These are phyloP conservation scores for Phataginus tetradactyla DNA, from an alignment of 2,797 vertebrate genomes.

Conservation along the genomic window DNA sequence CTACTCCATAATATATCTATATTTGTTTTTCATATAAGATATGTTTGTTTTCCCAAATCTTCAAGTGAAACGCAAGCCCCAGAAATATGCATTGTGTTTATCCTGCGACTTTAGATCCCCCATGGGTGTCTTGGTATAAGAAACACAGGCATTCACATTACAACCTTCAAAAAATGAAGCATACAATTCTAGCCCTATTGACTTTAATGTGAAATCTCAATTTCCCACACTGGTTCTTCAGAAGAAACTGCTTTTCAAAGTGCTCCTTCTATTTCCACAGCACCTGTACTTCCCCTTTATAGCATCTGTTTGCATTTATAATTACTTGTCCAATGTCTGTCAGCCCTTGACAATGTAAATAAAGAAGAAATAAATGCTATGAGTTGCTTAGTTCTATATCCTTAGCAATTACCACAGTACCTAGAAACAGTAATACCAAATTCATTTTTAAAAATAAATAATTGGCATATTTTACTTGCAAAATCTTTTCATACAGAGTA, in stretches of 20 bases:
- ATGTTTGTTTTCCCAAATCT: conserved; percentile 77
- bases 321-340: background rate
- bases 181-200: conserved; percentile 14
- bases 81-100: conserved; percentile 65
- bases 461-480: background rate
- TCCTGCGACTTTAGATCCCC: conserved; percentile 28
- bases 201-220: conserved; percentile 72
- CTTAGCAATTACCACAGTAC: background rate
- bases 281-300: background rate
- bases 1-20: conserved; percentile 59
- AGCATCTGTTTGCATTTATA: background rate
- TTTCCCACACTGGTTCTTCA: conserved; percentile 61
- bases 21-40: conserved; percentile 77
- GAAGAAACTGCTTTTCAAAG: conserved; percentile 21
- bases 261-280: background rate
- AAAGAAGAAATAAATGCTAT: background rate
- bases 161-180: background rate
- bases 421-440: background rate
- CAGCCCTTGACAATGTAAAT: background rate
- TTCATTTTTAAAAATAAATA: background rate
- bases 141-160: background rate
- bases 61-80: conserved; percentile 60
- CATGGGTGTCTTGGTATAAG: background rate
- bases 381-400: background rate
- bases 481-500: background rate